phyloP scores from a whole-genome alignment of 2,113 vertebrate genomes.

The Esox niger region DNA sequence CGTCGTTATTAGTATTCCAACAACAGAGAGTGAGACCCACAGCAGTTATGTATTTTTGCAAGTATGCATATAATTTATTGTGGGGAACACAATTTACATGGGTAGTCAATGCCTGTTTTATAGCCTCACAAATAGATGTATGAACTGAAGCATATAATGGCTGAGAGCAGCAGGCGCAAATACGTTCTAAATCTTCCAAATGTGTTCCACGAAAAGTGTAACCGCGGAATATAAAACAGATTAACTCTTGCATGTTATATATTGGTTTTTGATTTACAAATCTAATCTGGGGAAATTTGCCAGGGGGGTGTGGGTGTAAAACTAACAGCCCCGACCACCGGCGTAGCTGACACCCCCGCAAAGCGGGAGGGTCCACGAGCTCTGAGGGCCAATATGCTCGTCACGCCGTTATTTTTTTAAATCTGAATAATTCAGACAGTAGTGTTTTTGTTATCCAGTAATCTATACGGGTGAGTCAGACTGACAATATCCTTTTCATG shows the following conservation, averaged over 20 bases:
- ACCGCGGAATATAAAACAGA: slow-evolving; percentile 99
- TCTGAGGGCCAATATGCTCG: too few species aligned
- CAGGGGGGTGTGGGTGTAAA: slow-evolving; percentile 56
- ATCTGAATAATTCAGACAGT: too few species aligned
- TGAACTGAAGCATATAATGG: slow-evolving; percentile 99
- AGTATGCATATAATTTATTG: slow-evolving; percentile 99
- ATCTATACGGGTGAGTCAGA: too few species aligned
- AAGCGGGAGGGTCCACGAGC: too few species aligned
- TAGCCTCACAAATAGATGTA: slow-evolving; percentile 99
- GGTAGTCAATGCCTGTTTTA: slow-evolving; percentile 99
- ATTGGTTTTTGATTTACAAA: slow-evolving; percentile 99
- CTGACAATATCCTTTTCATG: too few species aligned
- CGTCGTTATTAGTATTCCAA: slow-evolving; percentile 90
- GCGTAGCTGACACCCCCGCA: too few species aligned
- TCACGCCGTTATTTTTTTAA: too few species aligned
- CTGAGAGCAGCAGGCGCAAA: slow-evolving; percentile 96
- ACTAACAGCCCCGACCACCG: neutral
- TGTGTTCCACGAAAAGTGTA: slow-evolving; percentile 93
- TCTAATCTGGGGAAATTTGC: slow-evolving; percentile 90
- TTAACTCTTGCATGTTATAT: slow-evolving; percentile 96
- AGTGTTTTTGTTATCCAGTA: too few species aligned
- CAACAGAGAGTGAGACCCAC: slow-evolving; percentile 80
- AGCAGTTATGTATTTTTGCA: slow-evolving; percentile 99
- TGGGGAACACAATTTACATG: slow-evolving; percentile 99
- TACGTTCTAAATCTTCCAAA: slow-evolving; percentile 99